Evolutionary conservation across 2,888 invertebrate genomes (phyloP).

Genomic region (Leucoma salicis): DNA sequence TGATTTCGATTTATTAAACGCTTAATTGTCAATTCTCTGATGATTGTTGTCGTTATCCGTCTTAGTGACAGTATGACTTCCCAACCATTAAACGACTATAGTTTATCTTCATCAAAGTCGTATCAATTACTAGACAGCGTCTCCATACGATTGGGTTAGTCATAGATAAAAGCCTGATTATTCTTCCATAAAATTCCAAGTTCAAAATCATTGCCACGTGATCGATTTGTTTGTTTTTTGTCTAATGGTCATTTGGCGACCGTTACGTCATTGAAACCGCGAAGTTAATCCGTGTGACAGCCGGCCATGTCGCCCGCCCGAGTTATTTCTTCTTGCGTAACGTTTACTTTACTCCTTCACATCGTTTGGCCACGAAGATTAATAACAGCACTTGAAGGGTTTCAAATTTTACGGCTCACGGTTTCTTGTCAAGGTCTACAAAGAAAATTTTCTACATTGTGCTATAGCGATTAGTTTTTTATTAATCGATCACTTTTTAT

Average conservation of each 20-base stretch:
- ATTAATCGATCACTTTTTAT: constrained; percentile 27
- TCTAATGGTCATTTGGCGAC: constrained; percentile 35
- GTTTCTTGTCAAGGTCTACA: constrained; percentile 16
- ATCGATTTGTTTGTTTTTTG: constrained; percentile 31
- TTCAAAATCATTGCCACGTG: constrained; percentile 59
- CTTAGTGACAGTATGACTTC: constrained; percentile 19
- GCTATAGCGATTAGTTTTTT: constrained; percentile 23
- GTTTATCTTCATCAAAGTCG: constrained; percentile 15
- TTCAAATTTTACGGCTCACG: constrained; percentile 20
- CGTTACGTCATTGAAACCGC: constrained; percentile 59
- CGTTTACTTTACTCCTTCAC: constrained; percentile 40
- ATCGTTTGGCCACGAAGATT: constrained; percentile 21
- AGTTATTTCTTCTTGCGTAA: constrained; percentile 62
- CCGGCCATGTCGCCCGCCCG: constrained; percentile 53
- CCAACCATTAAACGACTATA: constrained; percentile 13
- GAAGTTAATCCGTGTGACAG: constrained; percentile 47
- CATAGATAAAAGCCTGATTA: constrained; percentile 24
- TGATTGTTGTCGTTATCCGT: constrained; percentile 25
- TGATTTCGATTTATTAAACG: constrained; percentile 33
- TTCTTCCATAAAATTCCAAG: constrained; percentile 41
- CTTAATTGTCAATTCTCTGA: constrained; percentile 26
- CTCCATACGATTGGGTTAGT: constrained; percentile 12
- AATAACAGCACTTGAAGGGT: constrained; percentile 12
- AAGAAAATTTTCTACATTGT: constrained; percentile 18
- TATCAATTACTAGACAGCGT: constrained; percentile 12